A percentile compares a stretch with the other conserved stretches of the same genome.
Evolutionary conservation across 2,113 vertebrate genomes (phyloP).

Genomic region (Macrotis lagotis): DNA sequence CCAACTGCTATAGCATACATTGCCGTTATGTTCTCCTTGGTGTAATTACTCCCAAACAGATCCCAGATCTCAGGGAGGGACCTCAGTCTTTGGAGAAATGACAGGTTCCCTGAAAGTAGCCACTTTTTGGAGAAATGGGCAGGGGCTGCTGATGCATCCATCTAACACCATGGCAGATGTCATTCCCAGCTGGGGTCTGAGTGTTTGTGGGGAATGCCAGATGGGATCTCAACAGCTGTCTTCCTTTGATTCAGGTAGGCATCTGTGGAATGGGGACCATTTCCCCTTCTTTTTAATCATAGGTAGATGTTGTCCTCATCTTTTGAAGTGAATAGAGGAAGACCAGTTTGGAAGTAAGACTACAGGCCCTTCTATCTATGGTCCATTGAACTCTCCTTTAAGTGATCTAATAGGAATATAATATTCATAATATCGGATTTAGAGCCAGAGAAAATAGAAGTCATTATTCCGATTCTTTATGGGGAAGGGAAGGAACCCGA

Average conservation of each 20-base stretch:
- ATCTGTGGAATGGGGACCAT: background rate
- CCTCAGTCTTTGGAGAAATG: background rate
- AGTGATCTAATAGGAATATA: background rate
- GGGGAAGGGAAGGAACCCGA: too few species aligned
- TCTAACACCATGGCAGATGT: background rate
- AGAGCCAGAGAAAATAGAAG: background rate
- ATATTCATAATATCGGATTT: background rate
- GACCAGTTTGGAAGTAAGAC: background rate
- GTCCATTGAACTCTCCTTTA: background rate
- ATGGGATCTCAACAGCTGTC: background rate
- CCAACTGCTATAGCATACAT: slow-evolving; percentile 44
- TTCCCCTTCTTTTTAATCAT: background rate
- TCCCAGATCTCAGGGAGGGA: background rate
- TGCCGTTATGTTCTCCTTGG: background rate
- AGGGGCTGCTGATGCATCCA: background rate
- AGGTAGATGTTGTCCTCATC: background rate
- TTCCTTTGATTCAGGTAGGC: background rate
- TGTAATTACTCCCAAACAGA: slow-evolving; percentile 44
- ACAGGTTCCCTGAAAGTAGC: background rate
- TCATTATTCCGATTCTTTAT: background rate
- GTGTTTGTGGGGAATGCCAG: background rate
- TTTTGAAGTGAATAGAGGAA: background rate
- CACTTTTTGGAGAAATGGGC: background rate
- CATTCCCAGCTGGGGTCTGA: background rate
- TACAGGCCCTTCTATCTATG: background rate